phyloP scores from a whole-genome alignment of 2,888 invertebrate species.

The Parnassius smintheus region DNA sequence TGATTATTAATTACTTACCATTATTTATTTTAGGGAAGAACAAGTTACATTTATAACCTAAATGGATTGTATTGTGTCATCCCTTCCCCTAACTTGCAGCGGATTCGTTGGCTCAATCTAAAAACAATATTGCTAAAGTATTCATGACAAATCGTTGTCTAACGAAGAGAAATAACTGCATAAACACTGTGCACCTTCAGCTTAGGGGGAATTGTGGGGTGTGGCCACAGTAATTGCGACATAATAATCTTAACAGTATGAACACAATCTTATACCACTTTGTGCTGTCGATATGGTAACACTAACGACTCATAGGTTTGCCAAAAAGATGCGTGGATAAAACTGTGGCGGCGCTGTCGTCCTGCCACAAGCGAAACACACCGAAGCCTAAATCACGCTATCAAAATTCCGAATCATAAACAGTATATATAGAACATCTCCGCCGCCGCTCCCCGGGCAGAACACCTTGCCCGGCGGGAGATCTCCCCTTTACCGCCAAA shows the following conservation, averaged over 20 bases:
- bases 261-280: no score
- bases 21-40: slow-evolving; percentile 12
- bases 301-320: no score
- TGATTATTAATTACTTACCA: slow-evolving; percentile 14
- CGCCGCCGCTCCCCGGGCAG: no score
- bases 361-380: no score
- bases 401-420: no score
- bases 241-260: slow-evolving; percentile 7
- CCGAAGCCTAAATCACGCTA: no score
- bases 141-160: slow-evolving; percentile 78
- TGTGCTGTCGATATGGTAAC: no score
- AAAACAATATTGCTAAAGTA: slow-evolving; percentile 80
- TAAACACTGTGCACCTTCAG: slow-evolving; percentile 72
- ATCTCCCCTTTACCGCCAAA: no score
- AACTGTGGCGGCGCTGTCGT: no score
- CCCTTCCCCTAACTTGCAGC: slow-evolving; percentile 40
- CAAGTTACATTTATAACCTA: slow-evolving; percentile 19
- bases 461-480: no score
- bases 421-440: no score
- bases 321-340: no score
- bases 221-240: slow-evolving; percentile 43
- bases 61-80: slow-evolving; percentile 35
- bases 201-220: slow-evolving; percentile 47
- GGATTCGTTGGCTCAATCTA: slow-evolving; percentile 64
- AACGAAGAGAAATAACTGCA: slow-evolving; percentile 79